Base-by-base conservation (phyloP, 2,113 vertebrate species). In the Microtus richardsoni region DNA sequence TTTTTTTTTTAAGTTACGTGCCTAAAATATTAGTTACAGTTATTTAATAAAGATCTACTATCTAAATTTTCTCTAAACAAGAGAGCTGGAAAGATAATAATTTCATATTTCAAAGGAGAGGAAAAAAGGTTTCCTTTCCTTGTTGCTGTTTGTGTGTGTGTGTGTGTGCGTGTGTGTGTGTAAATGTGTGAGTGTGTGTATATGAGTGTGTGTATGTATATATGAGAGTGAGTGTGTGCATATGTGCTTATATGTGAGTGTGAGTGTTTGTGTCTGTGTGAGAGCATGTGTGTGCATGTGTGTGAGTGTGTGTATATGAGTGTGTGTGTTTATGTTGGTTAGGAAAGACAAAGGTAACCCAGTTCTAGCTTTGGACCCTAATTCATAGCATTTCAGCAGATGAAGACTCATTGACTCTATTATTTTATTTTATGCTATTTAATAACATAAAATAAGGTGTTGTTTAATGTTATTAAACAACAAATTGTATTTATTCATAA, bases 11-110 rank as follows among this genome's bases (percentile, higher is more conserved):
- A 44, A 83, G 71, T 84, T 91, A 10, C 8, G 24, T 91, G 58
- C 47, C 95, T 79, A 91, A 93, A 89, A 86, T 92, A 62, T 54
- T 92, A 91, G 58, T 71, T 89, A 36, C 11, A 41, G 44, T 89
- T 88, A 88, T 62, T 91, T 70, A 49, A 58, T 58, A 64, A 96
- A 79, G 70, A 73, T 54, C 62, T 73, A 73, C 9, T 92, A 33
- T 17, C 24, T 41, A 80, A 71, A 26, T 73, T 96, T 91, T 54
- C n/a, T 75, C 28, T 64, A 86, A 92, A 54, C 2, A 74, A 47
- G 41, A 44, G 16, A 64, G 14, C 71, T 68, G 21, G 89, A 97
- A 90, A 24, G 58, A 95, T 88, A 85, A 33, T 68, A 33, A 92
- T 78, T 95, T 92, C 47, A 85, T 6, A 26, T 33, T 68, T 68